A percentile compares a stretch with the other conserved stretches of the same genome.
Evolutionary conservation across 2,888 invertebrate genomes (phyloP).

Genomic region (Diadromus collaris): DNA sequence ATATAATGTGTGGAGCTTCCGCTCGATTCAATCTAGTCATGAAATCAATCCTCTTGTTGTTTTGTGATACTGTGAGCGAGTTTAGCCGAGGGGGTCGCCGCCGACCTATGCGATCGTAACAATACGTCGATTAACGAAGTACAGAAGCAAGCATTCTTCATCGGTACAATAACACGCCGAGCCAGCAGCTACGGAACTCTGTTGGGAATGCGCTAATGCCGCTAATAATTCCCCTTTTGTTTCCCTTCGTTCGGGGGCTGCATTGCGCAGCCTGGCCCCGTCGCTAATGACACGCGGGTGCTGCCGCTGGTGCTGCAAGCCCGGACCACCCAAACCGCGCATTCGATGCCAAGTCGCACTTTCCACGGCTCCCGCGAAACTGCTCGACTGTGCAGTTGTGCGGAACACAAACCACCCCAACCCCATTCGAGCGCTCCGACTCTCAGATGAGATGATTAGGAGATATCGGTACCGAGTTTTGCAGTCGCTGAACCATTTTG

Average conservation of each 20-base stretch:
- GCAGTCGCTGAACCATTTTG: neutral
- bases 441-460: neutral
- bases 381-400: conserved; percentile 50
- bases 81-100: conserved; percentile 9
- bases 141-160: conserved; percentile 69
- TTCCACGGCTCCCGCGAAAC: conserved; percentile 37
- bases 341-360: conserved; percentile 56
- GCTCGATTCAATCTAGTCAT: conserved; percentile 48
- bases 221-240: conserved; percentile 74
- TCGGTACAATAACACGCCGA: conserved; percentile 66
- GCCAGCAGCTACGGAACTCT: conserved; percentile 41
- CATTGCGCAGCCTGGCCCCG: conserved; percentile 28
- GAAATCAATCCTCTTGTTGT: conserved; percentile 73
- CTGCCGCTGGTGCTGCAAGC: conserved; percentile 11
- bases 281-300: conserved; percentile 51
- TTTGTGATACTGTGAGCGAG: conserved; percentile 52
- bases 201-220: conserved; percentile 71
- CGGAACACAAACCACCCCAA: neutral
- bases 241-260: conserved; percentile 53
- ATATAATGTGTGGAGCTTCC: conserved; percentile 14
- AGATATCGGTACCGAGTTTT: neutral
- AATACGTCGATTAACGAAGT: conserved; percentile 75
- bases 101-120: conserved; percentile 60
- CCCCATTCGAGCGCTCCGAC: neutral
- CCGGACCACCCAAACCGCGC: conserved; percentile 21